Evolutionary conservation across 2,113 vertebrate species (phyloP).

Genomic region (Cyanistes caeruleus): DNA sequence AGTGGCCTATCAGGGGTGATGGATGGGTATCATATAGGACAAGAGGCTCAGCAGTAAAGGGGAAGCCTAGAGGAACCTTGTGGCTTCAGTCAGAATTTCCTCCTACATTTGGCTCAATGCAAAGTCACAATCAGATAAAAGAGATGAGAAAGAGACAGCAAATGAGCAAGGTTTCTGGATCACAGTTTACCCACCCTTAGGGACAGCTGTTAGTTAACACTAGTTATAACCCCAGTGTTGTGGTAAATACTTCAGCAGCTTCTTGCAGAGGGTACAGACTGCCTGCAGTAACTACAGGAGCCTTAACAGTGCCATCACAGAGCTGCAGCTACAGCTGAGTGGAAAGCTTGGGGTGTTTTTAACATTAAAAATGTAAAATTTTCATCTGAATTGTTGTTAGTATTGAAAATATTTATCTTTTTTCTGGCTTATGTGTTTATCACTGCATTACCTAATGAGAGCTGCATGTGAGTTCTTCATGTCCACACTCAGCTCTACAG

Average conservation of each 20-base stretch:
- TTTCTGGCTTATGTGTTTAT: not conserved
- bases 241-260: not conserved
- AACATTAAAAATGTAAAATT: not conserved
- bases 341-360: not conserved
- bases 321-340: not conserved
- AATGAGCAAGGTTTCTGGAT: not conserved
- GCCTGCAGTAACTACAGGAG: not conserved
- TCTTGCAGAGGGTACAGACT: not conserved
- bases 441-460: not conserved
- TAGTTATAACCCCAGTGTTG: not conserved
- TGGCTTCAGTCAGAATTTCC: not conserved
- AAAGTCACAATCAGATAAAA: not conserved
- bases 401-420: not conserved
- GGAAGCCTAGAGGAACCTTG: not conserved
- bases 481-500: not conserved
- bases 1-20: rapidly evolving
- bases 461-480: not conserved
- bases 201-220: not conserved
- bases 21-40: rapidly evolving
- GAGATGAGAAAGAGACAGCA: not conserved
- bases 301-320: not conserved
- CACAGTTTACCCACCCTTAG: not conserved
- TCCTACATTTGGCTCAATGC: not conserved
- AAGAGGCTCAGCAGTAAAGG: not conserved
- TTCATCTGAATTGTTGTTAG: not conserved